Evolutionary conservation across 2,797 vertebrate species (phyloP).

Genomic region (Phoeniculus purpureus): DNA sequence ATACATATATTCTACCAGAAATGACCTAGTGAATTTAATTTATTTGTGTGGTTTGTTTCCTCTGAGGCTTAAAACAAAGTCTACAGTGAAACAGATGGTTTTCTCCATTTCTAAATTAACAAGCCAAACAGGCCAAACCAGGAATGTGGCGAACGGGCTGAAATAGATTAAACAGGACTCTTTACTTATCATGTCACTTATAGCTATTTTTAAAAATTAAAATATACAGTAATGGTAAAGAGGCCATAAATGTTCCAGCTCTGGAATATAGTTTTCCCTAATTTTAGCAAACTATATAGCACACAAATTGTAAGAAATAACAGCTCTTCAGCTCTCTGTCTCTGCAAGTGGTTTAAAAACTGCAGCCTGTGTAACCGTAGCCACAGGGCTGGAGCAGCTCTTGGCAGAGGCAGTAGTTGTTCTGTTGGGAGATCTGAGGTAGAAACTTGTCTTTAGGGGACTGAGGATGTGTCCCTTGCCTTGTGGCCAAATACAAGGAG

Average conservation of each 20-base stretch:
- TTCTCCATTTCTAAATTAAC: slow-evolving; percentile 65
- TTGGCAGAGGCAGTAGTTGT: not conserved
- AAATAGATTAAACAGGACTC: slow-evolving; percentile 58
- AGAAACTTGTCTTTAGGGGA: not conserved
- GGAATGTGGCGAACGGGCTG: slow-evolving; percentile 50
- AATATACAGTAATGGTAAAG: slow-evolving; percentile 59
- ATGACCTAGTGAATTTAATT: slow-evolving; percentile 52
- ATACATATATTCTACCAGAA: slow-evolving; percentile 46
- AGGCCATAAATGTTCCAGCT: slow-evolving; percentile 41
- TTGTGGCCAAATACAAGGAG: not conserved
- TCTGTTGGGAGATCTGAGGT: slow-evolving; percentile 2
- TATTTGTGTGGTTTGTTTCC: slow-evolving; percentile 66
- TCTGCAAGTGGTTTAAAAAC: slow-evolving; percentile 55
- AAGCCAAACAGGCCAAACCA: slow-evolving; percentile 49
- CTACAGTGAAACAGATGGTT: slow-evolving; percentile 68
- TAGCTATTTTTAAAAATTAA: slow-evolving; percentile 69
- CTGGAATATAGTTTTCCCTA: slow-evolving; percentile 56
- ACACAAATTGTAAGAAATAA: slow-evolving; percentile 59
- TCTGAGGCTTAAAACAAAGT: slow-evolving; percentile 65
- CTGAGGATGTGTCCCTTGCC: not conserved
- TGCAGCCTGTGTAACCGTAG: slow-evolving; percentile 14
- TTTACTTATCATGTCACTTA: slow-evolving; percentile 65
- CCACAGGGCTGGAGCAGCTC: slow-evolving; percentile 5
- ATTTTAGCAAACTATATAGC: slow-evolving; percentile 56
- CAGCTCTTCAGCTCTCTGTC: slow-evolving; percentile 10